Percentiles rank a stretch among this genome's conserved stretches.
Evolutionary conservation across 2,888 invertebrate species (phyloP).

Genomic region (Euspilapteryx auroguttella): DNA sequence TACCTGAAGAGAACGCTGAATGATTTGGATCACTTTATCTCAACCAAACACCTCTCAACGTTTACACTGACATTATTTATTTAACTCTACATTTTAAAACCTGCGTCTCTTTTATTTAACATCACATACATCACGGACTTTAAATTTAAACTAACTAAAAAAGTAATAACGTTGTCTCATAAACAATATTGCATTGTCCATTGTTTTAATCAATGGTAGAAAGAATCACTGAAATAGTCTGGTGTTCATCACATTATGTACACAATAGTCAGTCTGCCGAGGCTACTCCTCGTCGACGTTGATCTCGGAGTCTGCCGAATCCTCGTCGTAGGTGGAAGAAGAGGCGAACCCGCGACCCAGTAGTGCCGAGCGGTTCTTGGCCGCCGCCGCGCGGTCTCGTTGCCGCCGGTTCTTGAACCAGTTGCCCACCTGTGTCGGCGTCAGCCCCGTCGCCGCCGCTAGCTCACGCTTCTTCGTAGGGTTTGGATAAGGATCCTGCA

Average conservation of each 20-base stretch:
- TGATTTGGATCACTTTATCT: background rate
- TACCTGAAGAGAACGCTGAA: background rate
- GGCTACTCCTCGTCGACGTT: conserved; percentile 54
- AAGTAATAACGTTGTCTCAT: conserved; percentile 26
- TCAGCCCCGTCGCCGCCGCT: conserved; percentile 93
- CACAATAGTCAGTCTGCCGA: conserved; percentile 3
- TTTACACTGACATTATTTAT: background rate
- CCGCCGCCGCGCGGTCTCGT: conserved; percentile 92
- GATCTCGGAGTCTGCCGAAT: conserved; percentile 53
- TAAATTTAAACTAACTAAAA: conserved; percentile 24
- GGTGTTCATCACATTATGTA: background rate
- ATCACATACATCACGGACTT: conserved; percentile 36
- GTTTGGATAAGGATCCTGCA: conserved; percentile 97
- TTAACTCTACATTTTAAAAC: conserved; percentile 4
- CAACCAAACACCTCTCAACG: background rate
- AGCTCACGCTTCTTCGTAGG: conserved; percentile 95
- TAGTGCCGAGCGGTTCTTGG: conserved; percentile 89
- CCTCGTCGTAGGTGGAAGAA: conserved; percentile 55
- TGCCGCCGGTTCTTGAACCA: conserved; percentile 99
- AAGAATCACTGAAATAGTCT: conserved; percentile 1
- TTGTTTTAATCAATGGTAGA: conserved; percentile 6
- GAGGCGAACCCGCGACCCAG: conserved; percentile 52
- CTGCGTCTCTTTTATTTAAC: conserved; percentile 12
- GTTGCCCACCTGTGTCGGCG: conserved; percentile 93
- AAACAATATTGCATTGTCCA: conserved; percentile 25